Conservation (phyloP, 2,113 vertebrate species). For the Pedetes capensis region DNA sequence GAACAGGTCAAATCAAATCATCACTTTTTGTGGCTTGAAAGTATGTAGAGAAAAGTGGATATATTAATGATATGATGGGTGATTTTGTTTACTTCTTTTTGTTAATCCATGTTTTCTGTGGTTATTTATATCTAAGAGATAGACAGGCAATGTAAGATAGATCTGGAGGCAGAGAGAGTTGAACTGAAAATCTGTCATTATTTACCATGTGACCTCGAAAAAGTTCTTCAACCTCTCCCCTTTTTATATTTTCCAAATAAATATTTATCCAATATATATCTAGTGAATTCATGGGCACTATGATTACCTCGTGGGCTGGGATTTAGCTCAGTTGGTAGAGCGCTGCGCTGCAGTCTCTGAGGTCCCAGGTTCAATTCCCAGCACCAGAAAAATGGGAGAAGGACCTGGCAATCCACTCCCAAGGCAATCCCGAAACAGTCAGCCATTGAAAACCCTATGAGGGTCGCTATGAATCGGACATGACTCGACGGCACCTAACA, state of each 20-base stretch:
- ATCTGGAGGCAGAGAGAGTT: neutral
- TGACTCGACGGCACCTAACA: no score
- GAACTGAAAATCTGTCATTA: conserved; percentile 26
- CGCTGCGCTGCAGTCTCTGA: no score
- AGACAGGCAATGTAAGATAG: neutral
- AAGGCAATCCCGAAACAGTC: no score
- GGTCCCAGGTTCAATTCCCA: no score
- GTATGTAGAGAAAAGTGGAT: conserved; percentile 1
- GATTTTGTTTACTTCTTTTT: neutral
- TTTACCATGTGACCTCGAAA: neutral
- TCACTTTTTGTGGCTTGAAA: neutral
- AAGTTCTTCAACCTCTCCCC: neutral
- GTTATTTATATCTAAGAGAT: neutral
- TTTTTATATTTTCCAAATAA: neutral
- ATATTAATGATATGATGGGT: neutral
- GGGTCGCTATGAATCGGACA: no score
- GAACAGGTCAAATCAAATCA: conserved; percentile 6
- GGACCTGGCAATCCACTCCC: no score
- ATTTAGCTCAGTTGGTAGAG: no score
- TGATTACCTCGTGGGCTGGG: no score
- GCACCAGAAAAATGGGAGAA: no score
- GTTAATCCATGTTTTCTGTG: conserved; percentile 14
- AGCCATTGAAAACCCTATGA: no score
- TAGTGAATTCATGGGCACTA: neutral
- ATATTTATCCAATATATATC: neutral